A percentile compares a stretch with the other conserved stretches of the same genome.
phyloP scores from a whole-genome alignment of 2,113 vertebrate species.

The Girardinichthys multiradiatus region DNA sequence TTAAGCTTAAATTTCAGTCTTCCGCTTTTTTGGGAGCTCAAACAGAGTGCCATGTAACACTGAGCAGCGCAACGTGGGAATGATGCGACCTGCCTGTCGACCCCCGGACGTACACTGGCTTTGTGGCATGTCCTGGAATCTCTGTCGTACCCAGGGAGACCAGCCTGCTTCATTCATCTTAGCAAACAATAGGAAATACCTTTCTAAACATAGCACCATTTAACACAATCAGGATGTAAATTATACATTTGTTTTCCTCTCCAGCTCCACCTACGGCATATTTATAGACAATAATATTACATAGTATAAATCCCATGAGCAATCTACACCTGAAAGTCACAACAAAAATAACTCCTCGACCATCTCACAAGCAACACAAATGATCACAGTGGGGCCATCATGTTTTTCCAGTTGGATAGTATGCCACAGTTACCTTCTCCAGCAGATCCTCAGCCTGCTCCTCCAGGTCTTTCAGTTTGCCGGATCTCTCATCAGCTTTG shows the following conservation, averaged over 20 bases:
- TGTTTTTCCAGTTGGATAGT: not conserved
- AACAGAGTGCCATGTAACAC: constrained; percentile 33
- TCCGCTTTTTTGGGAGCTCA: constrained; percentile 1
- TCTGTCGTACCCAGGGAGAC: constrained; percentile 63
- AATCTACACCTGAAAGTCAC: constrained; percentile 5
- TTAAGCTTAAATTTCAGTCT: not conserved
- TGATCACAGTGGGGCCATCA: not conserved
- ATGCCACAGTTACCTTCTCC: constrained; percentile 52
- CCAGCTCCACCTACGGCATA: constrained; percentile 73
- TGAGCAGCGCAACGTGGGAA: constrained; percentile 57
- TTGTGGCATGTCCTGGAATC: constrained; percentile 68
- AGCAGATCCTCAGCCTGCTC: constrained; percentile 70
- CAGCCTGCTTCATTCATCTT: constrained; percentile 73
- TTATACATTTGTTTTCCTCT: constrained; percentile 77
- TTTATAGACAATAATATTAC: constrained; percentile 75
- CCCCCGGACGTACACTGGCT: constrained; percentile 59
- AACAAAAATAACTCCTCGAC: constrained; percentile 13
- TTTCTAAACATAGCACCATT: constrained; percentile 80
- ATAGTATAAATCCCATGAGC: constrained; percentile 25
- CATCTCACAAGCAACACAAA: constrained; percentile 20
- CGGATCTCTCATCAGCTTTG: constrained; percentile 73
- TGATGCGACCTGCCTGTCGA: constrained; percentile 53
- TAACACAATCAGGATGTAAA: constrained; percentile 82
- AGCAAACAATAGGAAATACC: constrained; percentile 80
- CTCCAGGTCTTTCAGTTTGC: constrained; percentile 78